These are phyloP conservation scores for Danaus chrysippus DNA, from an alignment of 2,888 invertebrate species.

Conservation along the genomic window DNA sequence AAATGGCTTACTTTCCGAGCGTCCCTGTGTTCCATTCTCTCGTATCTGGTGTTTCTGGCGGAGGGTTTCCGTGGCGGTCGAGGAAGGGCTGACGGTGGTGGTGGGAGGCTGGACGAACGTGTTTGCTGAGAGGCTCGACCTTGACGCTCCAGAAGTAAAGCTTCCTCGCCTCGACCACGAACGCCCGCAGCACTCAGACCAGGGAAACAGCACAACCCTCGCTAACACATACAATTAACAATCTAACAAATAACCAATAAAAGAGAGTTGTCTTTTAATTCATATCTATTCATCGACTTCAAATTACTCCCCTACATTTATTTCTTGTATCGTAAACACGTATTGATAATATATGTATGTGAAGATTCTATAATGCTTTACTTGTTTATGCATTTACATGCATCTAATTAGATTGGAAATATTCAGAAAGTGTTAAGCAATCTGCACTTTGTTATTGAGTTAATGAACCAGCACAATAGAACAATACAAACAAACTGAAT, in stretches of 20 bases:
- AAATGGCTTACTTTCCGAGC: constrained; percentile 55
- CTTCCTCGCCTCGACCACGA: constrained; percentile 82
- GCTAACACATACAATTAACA: constrained; percentile 64
- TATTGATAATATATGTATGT: too few relatives aligned
- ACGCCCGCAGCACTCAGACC: constrained; percentile 60
- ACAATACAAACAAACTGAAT: constrained; percentile 45
- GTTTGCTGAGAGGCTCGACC: constrained; percentile 88
- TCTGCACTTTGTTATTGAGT: constrained; percentile 35
- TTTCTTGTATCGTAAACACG: too few relatives aligned
- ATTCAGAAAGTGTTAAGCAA: background rate
- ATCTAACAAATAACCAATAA: too few relatives aligned
- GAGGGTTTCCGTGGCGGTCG: constrained; percentile 82
- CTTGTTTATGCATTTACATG: background rate
- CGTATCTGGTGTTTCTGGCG: constrained; percentile 81
- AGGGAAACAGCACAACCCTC: constrained; percentile 91
- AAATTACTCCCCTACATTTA: too few relatives aligned
- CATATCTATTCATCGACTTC: background rate
- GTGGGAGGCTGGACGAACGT: constrained; percentile 83
- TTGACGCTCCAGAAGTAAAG: constrained; percentile 86
- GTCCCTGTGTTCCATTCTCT: constrained; percentile 77
- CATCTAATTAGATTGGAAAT: background rate
- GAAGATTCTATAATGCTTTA: background rate
- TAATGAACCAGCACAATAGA: constrained; percentile 46
- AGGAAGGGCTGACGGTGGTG: constrained; percentile 84
- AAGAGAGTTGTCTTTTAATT: too few relatives aligned